Evolutionary conservation across 1,140 invertebrate genomes (phyloP).

Genomic region (Sarcophaga bullata): DNA sequence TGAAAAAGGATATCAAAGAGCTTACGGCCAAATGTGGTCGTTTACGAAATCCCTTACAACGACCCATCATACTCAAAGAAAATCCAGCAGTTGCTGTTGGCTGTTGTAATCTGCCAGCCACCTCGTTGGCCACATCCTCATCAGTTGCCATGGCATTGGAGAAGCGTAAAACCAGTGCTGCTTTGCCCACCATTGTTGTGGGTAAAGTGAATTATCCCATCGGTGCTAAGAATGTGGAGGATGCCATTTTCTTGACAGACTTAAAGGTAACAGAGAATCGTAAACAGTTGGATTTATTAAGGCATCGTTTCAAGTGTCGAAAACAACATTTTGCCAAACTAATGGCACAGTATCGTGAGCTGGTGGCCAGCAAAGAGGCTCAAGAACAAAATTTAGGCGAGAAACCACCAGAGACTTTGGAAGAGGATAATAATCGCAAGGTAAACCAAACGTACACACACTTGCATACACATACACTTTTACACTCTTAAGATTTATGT

Average conservation of each 20-base stretch:
- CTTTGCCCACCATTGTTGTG: slow-evolving; percentile 55
- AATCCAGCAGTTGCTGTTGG: slow-evolving; percentile 14
- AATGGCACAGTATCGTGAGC: slow-evolving; percentile 71
- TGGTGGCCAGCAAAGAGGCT: slow-evolving; percentile 65
- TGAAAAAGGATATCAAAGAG: slow-evolving; percentile 80
- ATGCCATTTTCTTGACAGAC: slow-evolving; percentile 73
- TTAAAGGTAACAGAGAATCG: slow-evolving; percentile 79
- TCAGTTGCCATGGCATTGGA: not conserved
- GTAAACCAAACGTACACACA: slow-evolving; percentile 41
- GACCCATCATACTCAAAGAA: slow-evolving; percentile 57
- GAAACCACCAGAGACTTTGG: slow-evolving; percentile 67
- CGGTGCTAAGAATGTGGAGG: slow-evolving; percentile 68
- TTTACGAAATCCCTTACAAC: slow-evolving; percentile 58
- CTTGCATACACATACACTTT: not conserved
- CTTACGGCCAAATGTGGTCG: slow-evolving; percentile 71
- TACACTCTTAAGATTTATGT: not conserved
- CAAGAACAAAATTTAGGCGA: slow-evolving; percentile 64
- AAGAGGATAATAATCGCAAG: slow-evolving; percentile 64
- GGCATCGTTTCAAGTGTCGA: slow-evolving; percentile 73
- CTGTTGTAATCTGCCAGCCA: slow-evolving; percentile 35
- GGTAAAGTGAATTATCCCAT: slow-evolving; percentile 61
- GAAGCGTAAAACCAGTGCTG: slow-evolving; percentile 47
- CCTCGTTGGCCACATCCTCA: no score
- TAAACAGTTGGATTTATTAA: slow-evolving; percentile 79
- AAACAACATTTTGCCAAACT: slow-evolving; percentile 69